These are phyloP conservation scores for Rhinichthys klamathensis DNA, from an alignment of 2,113 vertebrate genomes.

Conservation along the genomic window DNA sequence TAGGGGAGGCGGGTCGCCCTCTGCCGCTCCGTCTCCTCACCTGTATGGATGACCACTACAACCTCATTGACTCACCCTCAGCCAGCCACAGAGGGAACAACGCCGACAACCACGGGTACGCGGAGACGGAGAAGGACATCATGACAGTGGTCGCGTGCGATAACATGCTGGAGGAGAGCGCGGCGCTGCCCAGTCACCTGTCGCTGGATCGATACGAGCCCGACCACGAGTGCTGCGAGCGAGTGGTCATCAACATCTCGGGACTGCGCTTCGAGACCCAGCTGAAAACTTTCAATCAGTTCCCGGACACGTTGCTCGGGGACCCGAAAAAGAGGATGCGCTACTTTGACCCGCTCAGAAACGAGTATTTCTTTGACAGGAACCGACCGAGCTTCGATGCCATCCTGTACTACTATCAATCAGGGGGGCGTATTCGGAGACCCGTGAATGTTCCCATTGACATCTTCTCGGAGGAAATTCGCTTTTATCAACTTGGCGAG, in stretches of 20 bases:
- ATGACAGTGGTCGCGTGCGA: conserved; percentile 86
- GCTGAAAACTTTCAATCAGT: conserved; percentile 94
- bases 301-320: conserved; percentile 93
- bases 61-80: conserved; percentile 80
- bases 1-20: conserved; percentile 72
- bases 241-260: conserved; percentile 97
- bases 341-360: conserved; percentile 97
- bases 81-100: conserved; percentile 68
- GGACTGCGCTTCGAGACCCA: conserved; percentile 96
- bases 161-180: conserved; percentile 83
- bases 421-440: conserved; percentile 92
- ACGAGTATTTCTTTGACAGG: conserved; percentile 97
- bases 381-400: conserved; percentile 98
- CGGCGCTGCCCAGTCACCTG: conserved; percentile 71
- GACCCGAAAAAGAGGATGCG: conserved; percentile 95
- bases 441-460: conserved; percentile 98
- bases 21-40: conserved; percentile 66
- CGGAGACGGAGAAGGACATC: conserved; percentile 75
- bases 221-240: conserved; percentile 88
- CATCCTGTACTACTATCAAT: conserved; percentile 99
- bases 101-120: conserved; percentile 78
- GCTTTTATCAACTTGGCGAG: conserved; percentile 96
- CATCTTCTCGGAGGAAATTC: conserved; percentile 97
- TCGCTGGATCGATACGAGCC: conserved; percentile 72
- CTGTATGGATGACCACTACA: conserved; percentile 88